These are phyloP conservation scores for Drosophila kanekoi DNA, from an alignment of 2,888 invertebrate genomes.

Conservation along the genomic window DNA sequence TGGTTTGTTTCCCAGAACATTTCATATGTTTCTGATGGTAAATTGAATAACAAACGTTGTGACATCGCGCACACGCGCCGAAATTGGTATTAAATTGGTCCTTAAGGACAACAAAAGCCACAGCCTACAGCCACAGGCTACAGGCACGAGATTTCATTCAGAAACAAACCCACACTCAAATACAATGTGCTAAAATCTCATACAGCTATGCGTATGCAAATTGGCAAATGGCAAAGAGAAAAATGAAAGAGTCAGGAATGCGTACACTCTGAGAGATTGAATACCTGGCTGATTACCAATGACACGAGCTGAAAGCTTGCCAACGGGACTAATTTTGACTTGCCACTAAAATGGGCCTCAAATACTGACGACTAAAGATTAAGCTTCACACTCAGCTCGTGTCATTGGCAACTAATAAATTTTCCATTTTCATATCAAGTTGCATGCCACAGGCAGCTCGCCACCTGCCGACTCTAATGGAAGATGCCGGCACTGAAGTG, in stretches of 20 bases:
- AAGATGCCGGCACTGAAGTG: constrained; percentile 22
- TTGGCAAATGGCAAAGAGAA: constrained; percentile 19
- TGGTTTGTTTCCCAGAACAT: constrained; percentile 53
- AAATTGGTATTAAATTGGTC: constrained; percentile 70
- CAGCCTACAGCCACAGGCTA: constrained; percentile 14
- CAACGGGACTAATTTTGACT: background rate
- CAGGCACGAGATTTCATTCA: constrained; percentile 1
- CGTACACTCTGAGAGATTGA: constrained; percentile 9
- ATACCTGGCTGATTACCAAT: background rate
- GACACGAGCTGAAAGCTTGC: constrained; percentile 9
- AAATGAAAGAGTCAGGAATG: constrained; percentile 21
- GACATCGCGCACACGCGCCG: constrained; percentile 24
- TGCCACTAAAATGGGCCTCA: too few species aligned
- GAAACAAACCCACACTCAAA: constrained; percentile 2
- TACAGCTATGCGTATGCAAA: constrained; percentile 37
- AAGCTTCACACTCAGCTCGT: constrained; percentile 2
- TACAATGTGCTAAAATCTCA: constrained; percentile 20
- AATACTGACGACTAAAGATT: background rate
- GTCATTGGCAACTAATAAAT: constrained; percentile 20
- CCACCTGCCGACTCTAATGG: constrained; percentile 1
- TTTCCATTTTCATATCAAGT: constrained; percentile 15
- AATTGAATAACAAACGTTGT: constrained; percentile 71
- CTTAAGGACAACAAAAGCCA: constrained; percentile 49
- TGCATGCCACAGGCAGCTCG: constrained; percentile 9
- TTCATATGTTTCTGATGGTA: constrained; percentile 57